Percentiles rank a stretch among this genome's conserved stretches.
phyloP scores from a whole-genome alignment of 2,113 vertebrate species.

The Tylochromis polylepis region DNA sequence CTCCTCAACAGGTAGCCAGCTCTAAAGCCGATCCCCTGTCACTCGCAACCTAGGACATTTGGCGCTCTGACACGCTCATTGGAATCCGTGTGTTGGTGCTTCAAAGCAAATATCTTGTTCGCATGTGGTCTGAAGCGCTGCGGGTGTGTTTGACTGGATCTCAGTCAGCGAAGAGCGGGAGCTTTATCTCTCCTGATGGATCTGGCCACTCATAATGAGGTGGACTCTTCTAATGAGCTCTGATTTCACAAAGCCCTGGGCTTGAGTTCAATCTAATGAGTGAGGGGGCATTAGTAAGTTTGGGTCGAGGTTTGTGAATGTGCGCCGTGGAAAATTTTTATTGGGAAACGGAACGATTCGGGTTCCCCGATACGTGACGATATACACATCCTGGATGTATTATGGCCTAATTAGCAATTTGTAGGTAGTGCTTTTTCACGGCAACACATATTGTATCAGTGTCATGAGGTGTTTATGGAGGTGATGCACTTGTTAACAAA shows the following conservation, averaged over 20 bases:
- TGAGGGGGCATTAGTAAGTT: background rate
- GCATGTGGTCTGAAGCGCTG: conserved; percentile 47
- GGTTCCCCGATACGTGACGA: background rate
- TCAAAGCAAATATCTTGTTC: conserved; percentile 62
- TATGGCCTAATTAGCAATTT: background rate
- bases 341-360: background rate
- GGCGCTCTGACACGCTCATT: conserved; percentile 32
- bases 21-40: conserved; percentile 53
- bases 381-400: background rate
- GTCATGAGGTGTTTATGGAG: background rate
- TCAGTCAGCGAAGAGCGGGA: conserved; percentile 23
- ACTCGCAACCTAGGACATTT: conserved; percentile 52
- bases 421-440: background rate
- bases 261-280: conserved; percentile 38
- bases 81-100: conserved; percentile 42
- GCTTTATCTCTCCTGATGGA: conserved; percentile 45
- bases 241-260: conserved; percentile 44
- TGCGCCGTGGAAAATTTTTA: background rate
- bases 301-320: background rate
- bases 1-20: conserved; percentile 60
- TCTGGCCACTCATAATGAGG: conserved; percentile 49
- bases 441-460: background rate
- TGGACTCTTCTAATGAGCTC: conserved; percentile 54
- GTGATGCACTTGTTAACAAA: background rate
- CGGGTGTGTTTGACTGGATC: conserved; percentile 47